These are phyloP conservation scores for Amiota minor DNA, from an alignment of 2,888 invertebrate species.

Conservation along the genomic window DNA sequence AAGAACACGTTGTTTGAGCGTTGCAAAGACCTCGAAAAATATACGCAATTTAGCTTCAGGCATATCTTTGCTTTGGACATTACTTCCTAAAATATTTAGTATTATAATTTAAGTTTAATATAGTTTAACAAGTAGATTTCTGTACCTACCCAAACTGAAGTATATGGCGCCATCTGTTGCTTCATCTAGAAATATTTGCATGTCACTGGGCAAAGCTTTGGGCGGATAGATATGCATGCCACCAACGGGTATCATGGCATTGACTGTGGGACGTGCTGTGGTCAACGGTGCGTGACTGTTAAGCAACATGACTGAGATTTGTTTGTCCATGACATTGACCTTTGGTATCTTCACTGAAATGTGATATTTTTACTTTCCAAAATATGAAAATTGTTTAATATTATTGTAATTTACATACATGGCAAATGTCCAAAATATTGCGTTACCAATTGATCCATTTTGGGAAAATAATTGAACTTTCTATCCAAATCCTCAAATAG, in stretches of 20 bases:
- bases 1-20: constrained; percentile 72
- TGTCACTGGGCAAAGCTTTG: constrained; percentile 66
- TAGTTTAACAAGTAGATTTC: background rate
- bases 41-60: constrained; percentile 69
- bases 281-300: constrained; percentile 75
- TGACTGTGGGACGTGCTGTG: constrained; percentile 73
- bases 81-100: constrained; percentile 67
- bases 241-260: constrained; percentile 75
- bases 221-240: constrained; percentile 75
- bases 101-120: background rate
- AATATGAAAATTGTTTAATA: background rate
- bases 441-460: constrained; percentile 68
- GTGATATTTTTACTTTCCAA: background rate
- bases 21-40: constrained; percentile 72
- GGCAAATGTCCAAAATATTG: constrained; percentile 65
- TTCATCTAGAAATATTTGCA: constrained; percentile 72
- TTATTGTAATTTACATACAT: constrained; percentile 32
- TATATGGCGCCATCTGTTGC: constrained; percentile 74
- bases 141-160: constrained; percentile 73
- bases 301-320: constrained; percentile 73
- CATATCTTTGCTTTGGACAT: constrained; percentile 73
- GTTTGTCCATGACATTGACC: constrained; percentile 73
- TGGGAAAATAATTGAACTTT: constrained; percentile 66
- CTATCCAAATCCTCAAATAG: constrained; percentile 68
- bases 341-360: constrained; percentile 68